Base-by-base conservation (phyloP, 2,797 vertebrate genomes). In the Rhinoraja longicauda region DNA sequence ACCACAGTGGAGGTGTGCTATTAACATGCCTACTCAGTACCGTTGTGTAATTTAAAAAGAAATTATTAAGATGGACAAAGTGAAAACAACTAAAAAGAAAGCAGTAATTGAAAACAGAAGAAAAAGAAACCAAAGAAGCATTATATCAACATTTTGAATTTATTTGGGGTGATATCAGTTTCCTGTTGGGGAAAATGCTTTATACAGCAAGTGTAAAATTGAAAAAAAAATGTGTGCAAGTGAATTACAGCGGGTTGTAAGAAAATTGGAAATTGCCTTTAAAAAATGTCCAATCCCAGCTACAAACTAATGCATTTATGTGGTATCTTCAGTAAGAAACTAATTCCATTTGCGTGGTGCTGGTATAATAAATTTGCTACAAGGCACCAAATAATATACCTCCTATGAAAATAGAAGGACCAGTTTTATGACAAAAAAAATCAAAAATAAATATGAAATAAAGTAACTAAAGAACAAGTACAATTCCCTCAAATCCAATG, bases 391-490 rank as follows among this genome's bases (percentile, higher is more conserved):
- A 36, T 36, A 36, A 29, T 26, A 88, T 67, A 88, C n/a, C 67
- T 82, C 45, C 79, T 10, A 39, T 79, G 36, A 21, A 79, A 79
- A 53, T 82, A 21, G 24, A 84, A 2, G 29, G 62, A n/a, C 8
- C 19, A 8, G 24, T 90, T 19, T 72, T 45, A 70, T 67, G 64
- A 70, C 36, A 67, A 88, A n/a, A 17, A 32, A 70, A 72, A 70
- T 90, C 32, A 90, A 70, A 67, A 64, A 70, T 62, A 90, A 90
- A 36, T 10, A 70, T 90, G 64, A 67, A 32, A 67, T 88, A 70
- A 90, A 70, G 39, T 2, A 57, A 64, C 0, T 2, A 70, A 8
- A 90, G 19, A 39, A 70, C 32, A 72, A 24, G n/a, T 15, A 90
- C 17, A 24, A 67, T 90, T 67, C 24, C 29, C 62, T 39, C 21